Evolutionary conservation across 2,888 invertebrate genomes (phyloP).

Genomic region (Stenoptilia bipunctidactyla): DNA sequence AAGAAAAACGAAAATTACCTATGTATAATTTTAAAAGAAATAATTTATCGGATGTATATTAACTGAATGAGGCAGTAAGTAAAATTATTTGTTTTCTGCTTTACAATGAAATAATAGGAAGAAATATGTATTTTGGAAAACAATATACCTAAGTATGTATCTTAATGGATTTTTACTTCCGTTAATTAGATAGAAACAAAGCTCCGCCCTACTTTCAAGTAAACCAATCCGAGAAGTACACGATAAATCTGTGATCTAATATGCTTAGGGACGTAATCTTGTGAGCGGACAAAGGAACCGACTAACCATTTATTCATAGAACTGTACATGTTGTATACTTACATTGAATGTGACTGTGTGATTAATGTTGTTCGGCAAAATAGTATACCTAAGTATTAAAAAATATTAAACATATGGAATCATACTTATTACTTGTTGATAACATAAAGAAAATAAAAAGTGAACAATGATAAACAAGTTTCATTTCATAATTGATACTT

Average conservation of each 20-base stretch:
- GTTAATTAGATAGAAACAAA: constrained; percentile 19
- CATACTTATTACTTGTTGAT: constrained; percentile 63
- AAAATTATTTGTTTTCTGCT: no score
- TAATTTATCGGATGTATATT: not conserved
- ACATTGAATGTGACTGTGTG: not conserved
- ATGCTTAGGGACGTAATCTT: constrained; percentile 45
- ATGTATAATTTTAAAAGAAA: not conserved
- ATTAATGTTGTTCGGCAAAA: constrained; percentile 43
- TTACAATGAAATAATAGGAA: no score
- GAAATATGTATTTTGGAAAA: no score
- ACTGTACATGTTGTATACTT: constrained; percentile 33
- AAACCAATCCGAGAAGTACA: constrained; percentile 56
- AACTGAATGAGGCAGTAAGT: no score
- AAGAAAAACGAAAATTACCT: no score
- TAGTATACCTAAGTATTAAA: constrained; percentile 49
- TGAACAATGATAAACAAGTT: constrained; percentile 35
- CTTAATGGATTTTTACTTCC: not conserved
- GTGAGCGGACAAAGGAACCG: constrained; percentile 30
- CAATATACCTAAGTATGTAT: not conserved
- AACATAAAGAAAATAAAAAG: constrained; percentile 52
- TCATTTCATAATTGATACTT: no score
- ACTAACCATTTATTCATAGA: not conserved
- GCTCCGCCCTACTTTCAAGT: constrained; percentile 41
- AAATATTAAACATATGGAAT: constrained; percentile 66
- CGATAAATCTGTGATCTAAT: constrained; percentile 64